A percentile compares a stretch with the other conserved stretches of the same genome.
Evolutionary conservation across 2,888 invertebrate species (phyloP).

Genomic region (Caenorhabditis sp.): DNA sequence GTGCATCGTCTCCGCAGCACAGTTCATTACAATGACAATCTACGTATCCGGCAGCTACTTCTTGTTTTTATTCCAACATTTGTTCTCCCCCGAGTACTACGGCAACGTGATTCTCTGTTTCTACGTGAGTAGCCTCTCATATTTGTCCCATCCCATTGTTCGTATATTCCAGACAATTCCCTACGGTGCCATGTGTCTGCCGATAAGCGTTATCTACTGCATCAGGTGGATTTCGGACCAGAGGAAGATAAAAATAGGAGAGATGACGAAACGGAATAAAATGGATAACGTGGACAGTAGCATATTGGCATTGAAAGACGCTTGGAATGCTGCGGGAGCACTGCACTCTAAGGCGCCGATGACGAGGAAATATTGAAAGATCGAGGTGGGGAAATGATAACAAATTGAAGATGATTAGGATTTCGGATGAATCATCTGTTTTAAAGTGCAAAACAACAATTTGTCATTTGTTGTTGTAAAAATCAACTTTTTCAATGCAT

Average conservation of each 20-base stretch:
- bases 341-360: not conserved
- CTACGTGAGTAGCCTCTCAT: constrained; percentile 25
- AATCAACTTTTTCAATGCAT: no score
- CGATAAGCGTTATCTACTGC: constrained; percentile 32
- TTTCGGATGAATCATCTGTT: no score
- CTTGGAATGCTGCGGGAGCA: constrained; percentile 15
- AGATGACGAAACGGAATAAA: constrained; percentile 27
- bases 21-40: constrained; percentile 35
- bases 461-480: no score
- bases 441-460: no score
- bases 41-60: constrained; percentile 26
- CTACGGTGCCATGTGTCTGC: constrained; percentile 34
- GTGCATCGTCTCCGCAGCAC: constrained; percentile 27
- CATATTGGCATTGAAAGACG: constrained; percentile 20
- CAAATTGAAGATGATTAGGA: no score
- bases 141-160: not conserved
- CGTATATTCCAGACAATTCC: constrained; percentile 39
- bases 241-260: constrained; percentile 20
- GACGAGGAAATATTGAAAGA: constrained; percentile 1
- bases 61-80: not conserved
- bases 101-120: constrained; percentile 31
- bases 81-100: constrained; percentile 24
- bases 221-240: constrained; percentile 37
- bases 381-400: not conserved
- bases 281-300: constrained; percentile 11